A percentile compares a stretch with the other conserved stretches of the same genome.
Evolutionary conservation across 2,888 invertebrate species (phyloP).

Genomic region (Acrobasis suavella): DNA sequence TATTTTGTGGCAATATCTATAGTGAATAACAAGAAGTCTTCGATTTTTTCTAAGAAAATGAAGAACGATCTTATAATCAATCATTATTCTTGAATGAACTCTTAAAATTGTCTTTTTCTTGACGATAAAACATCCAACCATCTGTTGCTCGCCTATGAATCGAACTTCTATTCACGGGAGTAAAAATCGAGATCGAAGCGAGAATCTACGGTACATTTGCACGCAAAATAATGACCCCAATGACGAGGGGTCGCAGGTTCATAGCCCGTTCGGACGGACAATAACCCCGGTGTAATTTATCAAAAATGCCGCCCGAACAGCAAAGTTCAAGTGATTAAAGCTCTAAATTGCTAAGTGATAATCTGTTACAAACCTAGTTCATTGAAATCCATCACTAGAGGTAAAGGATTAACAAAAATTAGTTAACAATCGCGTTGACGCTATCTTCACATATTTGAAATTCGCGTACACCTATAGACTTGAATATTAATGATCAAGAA

Average conservation of each 20-base stretch:
- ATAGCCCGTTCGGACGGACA: slow-evolving; percentile 48
- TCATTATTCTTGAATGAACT: too few relatives aligned
- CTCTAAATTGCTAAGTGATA: neutral
- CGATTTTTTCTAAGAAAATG: too few relatives aligned
- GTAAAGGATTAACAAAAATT: neutral
- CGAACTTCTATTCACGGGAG: neutral
- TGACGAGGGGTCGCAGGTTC: slow-evolving; percentile 56
- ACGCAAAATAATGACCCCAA: slow-evolving; percentile 47
- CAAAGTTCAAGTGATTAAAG: slow-evolving; percentile 18
- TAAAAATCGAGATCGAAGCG: neutral
- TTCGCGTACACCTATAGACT: too few relatives aligned
- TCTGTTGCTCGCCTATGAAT: neutral
- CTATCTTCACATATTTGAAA: neutral
- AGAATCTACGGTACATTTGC: slow-evolving; percentile 26
- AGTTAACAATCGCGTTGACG: neutral
- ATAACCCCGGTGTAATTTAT: slow-evolving; percentile 48
- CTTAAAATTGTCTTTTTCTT: too few relatives aligned
- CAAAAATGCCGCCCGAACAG: slow-evolving; percentile 29
- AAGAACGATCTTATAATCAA: too few relatives aligned
- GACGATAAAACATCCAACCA: neutral
- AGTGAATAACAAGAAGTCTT: too few relatives aligned
- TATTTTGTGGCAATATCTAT: too few relatives aligned
- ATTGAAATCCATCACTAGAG: neutral
- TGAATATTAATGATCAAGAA: too few relatives aligned
- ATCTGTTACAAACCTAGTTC: neutral